Base-by-base conservation (phyloP, 1,140 invertebrate genomes). In the Drosophila sulfurigaster region DNA sequence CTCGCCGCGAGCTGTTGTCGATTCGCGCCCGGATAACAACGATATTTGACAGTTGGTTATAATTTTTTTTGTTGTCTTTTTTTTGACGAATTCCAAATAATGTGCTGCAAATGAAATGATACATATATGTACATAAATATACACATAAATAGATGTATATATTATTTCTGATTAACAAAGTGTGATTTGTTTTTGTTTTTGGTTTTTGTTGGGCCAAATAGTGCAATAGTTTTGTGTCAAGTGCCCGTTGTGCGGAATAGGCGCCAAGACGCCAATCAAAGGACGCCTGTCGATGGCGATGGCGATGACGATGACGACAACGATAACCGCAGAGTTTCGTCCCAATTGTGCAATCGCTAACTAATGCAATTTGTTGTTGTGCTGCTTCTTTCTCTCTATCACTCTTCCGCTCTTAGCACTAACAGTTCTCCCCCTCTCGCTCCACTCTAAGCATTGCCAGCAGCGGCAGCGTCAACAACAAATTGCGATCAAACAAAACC, bases 1-100 rank as follows among this genome's bases (percentile, higher is more conserved):
- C 71, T 74, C 71, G 71, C 71, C 71, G 71, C 71, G 71, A 74
- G 71, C 65, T 74, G 71, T 74, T 69, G 71, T 74, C 71, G 65
- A 10, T 74, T 62, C 71, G 71, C 71, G 71, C 71, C 71, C 71
- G 71, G 71, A 74, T 67, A 73, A 74, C 71, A 57, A 74, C 71
- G 65, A 56, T 74, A 74, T 69, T 69, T 74, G 20, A 74, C 67
- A 74, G 71, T 74, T 74, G 71, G 57, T 65, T 38, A 38, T 38
- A 38, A 25, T 25, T 38, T 38, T 72, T 72, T 69, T 73, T 73
- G 63, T 73, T 74, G 49, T 20, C 25, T 38, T 52, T 67, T 65
- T 66, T 68, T 72, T 68, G n/a, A 56, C 54, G 46, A 59, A 58
- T 59, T 25, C 56, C 41, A 20, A 38, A 68, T 56, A 48, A 46